Base-by-base conservation (phyloP, 2,888 invertebrate species). In the Mactromeris polynyma region DNA sequence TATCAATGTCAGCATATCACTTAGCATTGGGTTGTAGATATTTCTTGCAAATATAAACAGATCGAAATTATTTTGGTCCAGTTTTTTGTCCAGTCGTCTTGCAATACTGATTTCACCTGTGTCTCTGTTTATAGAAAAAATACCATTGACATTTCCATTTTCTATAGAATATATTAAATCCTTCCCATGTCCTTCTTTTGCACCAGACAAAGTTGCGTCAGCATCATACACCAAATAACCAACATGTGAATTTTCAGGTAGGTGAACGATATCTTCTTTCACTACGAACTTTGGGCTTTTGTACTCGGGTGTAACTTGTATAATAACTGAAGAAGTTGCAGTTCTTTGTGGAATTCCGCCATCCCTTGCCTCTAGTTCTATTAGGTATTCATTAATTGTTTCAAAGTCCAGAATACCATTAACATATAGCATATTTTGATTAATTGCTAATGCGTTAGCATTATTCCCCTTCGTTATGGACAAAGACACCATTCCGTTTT, bases 401-500 rank as follows among this genome's bases (percentile, higher is more conserved):
- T 93, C 92, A 84, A 92, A 94, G 81, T 93, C 88, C 31, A 95
- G 81, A 17, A 85, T 58, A 19, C 69, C 91, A 31, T 83, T 87
- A 0, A 93, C 91, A 46, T 87, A 78, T 11, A 95, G 78, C 0
- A 58, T n/a, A 0, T 77, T 64, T 9, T 85, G 83, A 17, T 86
- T 89, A 11, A 95, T 79, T 21, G 73, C 79, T 82, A 95, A 95
- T 21, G 84, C 81, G 38, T 89, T 88, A 2, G 80, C 92, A 11
- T 91, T 89, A 73, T 94, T 94, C 9, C 95, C 95, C n/a, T 88
- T 85, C 2, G 86, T 81, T 26, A 95, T 93, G 94, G 98, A 98
- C 97, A 99, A 99, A 87, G 98, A 97, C 88, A 99, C 97, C 93
- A 98, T 97, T 81, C 98, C 98, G 97, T 99, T 98, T 46, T 98